Conservation (phyloP, 2,797 vertebrate species). For the Galagoides demidoff region DNA sequence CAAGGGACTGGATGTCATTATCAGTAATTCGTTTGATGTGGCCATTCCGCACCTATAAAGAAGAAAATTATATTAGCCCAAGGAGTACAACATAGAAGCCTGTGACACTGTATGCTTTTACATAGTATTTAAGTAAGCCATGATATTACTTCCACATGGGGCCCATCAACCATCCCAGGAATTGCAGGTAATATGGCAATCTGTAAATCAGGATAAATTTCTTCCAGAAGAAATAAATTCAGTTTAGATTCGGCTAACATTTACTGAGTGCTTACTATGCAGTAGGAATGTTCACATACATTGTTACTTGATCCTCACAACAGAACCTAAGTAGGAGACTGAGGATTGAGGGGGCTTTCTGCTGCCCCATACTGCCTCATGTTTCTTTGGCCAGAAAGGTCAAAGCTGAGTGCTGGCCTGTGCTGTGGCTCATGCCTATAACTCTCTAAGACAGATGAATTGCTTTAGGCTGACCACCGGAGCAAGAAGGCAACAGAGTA, state of each 20-base stretch:
- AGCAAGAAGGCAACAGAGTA: no score
- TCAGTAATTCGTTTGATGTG: slow-evolving; percentile 98
- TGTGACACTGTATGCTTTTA: background rate
- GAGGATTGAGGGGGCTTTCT: background rate
- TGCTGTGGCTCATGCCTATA: no score
- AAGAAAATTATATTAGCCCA: slow-evolving; percentile 38
- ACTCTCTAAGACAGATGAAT: no score
- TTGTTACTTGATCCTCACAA: background rate
- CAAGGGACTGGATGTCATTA: slow-evolving; percentile 97
- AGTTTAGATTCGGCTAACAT: background rate
- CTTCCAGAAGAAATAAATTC: slow-evolving; percentile 46
- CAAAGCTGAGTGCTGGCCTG: background rate
- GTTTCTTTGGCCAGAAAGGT: background rate
- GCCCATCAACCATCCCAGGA: background rate
- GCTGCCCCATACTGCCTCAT: background rate
- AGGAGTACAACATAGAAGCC: background rate
- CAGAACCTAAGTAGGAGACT: background rate
- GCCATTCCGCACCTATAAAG: slow-evolving; percentile 94
- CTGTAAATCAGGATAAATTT: background rate
- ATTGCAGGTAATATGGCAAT: background rate
- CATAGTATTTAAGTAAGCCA: background rate
- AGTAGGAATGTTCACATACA: background rate
- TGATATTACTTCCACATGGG: background rate
- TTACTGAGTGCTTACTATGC: background rate
- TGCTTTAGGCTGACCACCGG: no score